Base-by-base conservation (phyloP, 2,113 vertebrate genomes). In the Prochilodus magdalenae region DNA sequence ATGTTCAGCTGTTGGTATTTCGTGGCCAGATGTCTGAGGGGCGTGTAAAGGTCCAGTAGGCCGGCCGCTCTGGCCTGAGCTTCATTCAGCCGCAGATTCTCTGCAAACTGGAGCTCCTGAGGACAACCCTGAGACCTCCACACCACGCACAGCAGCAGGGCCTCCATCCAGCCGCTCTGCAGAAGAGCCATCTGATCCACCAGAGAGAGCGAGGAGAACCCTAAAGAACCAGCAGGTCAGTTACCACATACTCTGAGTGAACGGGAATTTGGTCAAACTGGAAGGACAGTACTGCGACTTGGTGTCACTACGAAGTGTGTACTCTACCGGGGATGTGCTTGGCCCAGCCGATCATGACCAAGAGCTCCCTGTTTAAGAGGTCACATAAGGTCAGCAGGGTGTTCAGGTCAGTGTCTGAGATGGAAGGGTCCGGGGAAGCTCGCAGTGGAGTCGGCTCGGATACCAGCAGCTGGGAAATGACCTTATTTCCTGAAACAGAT, bases 81-180 rank as follows among this genome's bases (percentile, higher is more conserved):
- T 51, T 89, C 85, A 1, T 81, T 89, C 80, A 94, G 27, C 0
- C 78, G 79, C 81, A 94, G 87, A 83, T 94, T 93, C 26, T 82
- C 89, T 0, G 93, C 92, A 12, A 93, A 94, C 24, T 89, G 89
- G 0, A 94, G 88, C 85, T 91, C 90, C 44, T 89, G 88, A 26
- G 76, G 66, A 1, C 24, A 59, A 1, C 44, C 81, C 83, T 90
- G 89, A 0, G 93, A 94, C 0, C 92, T 85, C 87, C 89, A 94
- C 65, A 91, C 93, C 84, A 94, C 92, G 14, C 86, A 87, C 73
- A 93, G 88, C 15, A 93, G 83, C 86, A 94, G 85, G 0, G 88
- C 88, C 85, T 94, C 93, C 93, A 94, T 94, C 93, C 93, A 94
- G 4, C 92, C 92, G 0, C 91, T 93, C 85, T 94, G 93, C 33